Evolutionary conservation across 2,797 vertebrate genomes (phyloP), one percentile per base, ranked within the genome.

Genomic region (Galagoides demidoff): DNA sequence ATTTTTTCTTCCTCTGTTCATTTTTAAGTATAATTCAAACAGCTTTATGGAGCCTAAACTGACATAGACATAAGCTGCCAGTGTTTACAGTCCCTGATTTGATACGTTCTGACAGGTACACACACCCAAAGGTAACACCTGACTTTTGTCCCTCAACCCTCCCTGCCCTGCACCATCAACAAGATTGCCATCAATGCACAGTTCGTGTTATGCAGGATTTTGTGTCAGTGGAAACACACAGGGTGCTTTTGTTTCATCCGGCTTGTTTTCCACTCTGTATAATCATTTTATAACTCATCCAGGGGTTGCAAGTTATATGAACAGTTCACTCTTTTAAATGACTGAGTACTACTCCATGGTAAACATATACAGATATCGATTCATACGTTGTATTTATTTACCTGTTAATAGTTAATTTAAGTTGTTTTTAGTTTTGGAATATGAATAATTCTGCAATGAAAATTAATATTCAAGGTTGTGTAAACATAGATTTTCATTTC

Each of bases 101-200:
- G 59, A 12, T 55, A 0, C 10, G n/a, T 37, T 55, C 70, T 87
- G 19, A 63, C 27, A 8, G 1, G 43, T 12, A 14, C 13, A 3
- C 19, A 3, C 7, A 6, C 9, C 22, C 49, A 7, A 66, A 64
- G 12, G 27, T 31, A 52, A 20, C 59, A 22, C 5, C 6, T 16
- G 1, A n/a, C 49, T 14, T 57, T 1, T 37, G 31, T 25, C 1
- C 14, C 12, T 7, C 1, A 3, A 27, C n/a, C 43, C 3, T 29
- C 55, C 17, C 45, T 0, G 10, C 10, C 9, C 5, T 39, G 25
- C 1, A 19, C 34, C 66, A 29, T 22, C 84, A 29, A 31, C 31
- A 52, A 57, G 16, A 20, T 17, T 1, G 25, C 2, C 52, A 22
- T 17, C 34, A 31, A 31, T 13, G 25, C 34, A 63, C 16, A 8